Evolutionary conservation across 2,113 vertebrate genomes (phyloP), one percentile per base, ranked within the genome.

Genomic region (Charina bottae): DNA sequence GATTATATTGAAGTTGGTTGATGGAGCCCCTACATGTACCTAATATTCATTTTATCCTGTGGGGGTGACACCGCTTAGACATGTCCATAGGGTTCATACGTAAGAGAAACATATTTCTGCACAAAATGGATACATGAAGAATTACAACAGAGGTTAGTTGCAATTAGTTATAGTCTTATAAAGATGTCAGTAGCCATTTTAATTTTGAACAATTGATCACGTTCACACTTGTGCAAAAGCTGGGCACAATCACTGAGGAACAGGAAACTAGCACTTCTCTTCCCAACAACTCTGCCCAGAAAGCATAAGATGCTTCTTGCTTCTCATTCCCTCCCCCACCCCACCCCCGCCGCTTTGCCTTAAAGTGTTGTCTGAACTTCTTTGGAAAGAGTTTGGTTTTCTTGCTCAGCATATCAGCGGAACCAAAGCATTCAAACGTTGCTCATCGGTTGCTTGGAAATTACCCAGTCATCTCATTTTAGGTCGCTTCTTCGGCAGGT

Each of bases 401-500:
- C 94, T 94, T 90, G 24, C 86, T 92, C 92, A 93, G 83, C 90
- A 94, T 95, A 92, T 92, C 91, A 93, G 62, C 55, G 93, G 91
- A 94, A 60, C 93, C 90, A 89, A 95, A 93, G 58, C 89, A 91
- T 86, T 78, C 93, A 90, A 91, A 64, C 68, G 93, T 60, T 37
- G 83, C 4, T 46, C 42, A 59, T 7, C 6, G 85, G 33, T 28
- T 21, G 23, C 53, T 84, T 62, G 26, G 33, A n/a, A 58, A 92
- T 46, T 88, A 89, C 86, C 83, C 49, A 84, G 33, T 19, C 0
- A 0, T 3, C n/a, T n/a, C 0, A 11, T 8, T 93, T 95, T 98
- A 97, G 19, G 96, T 98, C 4, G 97, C 88, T 94, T 97, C 98
- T 83, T 98, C 98, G 0, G 96, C 85, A 19, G 96, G 95, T 8